Evolutionary conservation across 92 coral and sea anemone genomes (phyloP).

Genomic region (Palythoa grandiflora): DNA sequence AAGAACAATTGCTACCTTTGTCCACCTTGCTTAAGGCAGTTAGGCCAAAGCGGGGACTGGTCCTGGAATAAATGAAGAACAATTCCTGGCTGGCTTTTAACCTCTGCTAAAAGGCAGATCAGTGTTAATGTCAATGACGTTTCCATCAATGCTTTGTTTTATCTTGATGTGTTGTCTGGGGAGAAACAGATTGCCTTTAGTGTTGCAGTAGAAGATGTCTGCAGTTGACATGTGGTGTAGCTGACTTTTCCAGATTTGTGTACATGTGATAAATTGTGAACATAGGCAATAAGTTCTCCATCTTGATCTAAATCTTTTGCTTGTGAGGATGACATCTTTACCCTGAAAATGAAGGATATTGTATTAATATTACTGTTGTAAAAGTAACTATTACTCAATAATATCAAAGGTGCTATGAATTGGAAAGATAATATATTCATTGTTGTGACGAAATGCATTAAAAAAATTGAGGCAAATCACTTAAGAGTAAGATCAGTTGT

Average conservation of each 20-base stretch:
- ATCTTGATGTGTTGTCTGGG: no score
- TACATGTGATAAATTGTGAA: conserved; percentile 48
- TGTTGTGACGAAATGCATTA: conserved; percentile 45
- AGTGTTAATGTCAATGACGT: no score
- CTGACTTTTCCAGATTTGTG: conserved; percentile 54
- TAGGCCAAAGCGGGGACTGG: no score
- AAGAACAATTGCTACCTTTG: no score
- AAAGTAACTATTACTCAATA: conserved; percentile 47
- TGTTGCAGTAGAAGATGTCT: conserved; percentile 11
- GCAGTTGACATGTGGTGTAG: conserved; percentile 13
- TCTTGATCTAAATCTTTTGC: conserved; percentile 44
- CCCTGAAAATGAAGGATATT: conserved; percentile 44
- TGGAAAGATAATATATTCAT: conserved; percentile 39
- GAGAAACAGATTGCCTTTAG: no score
- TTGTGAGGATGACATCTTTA: conserved; percentile 47
- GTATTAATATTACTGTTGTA: conserved; percentile 40
- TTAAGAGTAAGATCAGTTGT: conserved; percentile 52
- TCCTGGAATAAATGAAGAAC: no score
- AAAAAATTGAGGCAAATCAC: conserved; percentile 44
- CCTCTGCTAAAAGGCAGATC: no score
- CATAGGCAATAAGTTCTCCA: conserved; percentile 50
- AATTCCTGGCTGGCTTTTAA: no score
- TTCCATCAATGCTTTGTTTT: no score
- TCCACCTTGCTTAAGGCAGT: no score
- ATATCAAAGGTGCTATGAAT: conserved; percentile 51